Evolutionary conservation across 2,888 invertebrate genomes (phyloP), one percentile per base, ranked within the genome.

Genomic region (Hypsopygia costalis): DNA sequence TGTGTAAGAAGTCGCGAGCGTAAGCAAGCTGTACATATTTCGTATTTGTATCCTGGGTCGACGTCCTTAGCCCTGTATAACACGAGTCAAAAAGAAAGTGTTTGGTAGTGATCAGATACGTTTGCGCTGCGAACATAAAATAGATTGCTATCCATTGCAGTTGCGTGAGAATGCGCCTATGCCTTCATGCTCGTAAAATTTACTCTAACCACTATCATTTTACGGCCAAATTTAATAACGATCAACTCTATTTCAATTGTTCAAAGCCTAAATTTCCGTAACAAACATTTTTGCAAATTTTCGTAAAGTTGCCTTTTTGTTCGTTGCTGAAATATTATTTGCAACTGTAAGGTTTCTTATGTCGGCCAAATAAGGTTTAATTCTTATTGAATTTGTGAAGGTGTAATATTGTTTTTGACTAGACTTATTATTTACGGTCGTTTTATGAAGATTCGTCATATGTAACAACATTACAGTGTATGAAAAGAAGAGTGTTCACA

Each of bases 121-220:
- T 21, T 6, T 6, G 25, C 25, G 7, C 25, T n/a, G 25, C 25
- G 25, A 4, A 25, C 25, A 25, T 25, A 25, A 25, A 25, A 25
- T 25, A 25, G 49, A 50, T 47, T 40, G 16, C 25, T 36, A 50
- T 50, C 50, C 38, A 44, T 37, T 22, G 21, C 36, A 43, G 54
- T 75, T 69, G 78, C 77, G 67, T 73, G 76, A 54, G 60, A 56
- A 57, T 51, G 49, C 49, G 51, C 47, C 54, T 51, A 51, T 54
- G 50, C 58, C 53, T 64, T 60, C 57, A 62, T 58, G 62, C 51
- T 60, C 46, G 46, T 65, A 56, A 55, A 51, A 61, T 50, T 52
- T 40, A 50, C 53, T 48, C 45, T 51, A 20, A 45, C 3, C 6
- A 7, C 25, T 25, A 50, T 58, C 47, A 47, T 47, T 47, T 49